Evolutionary conservation across 2,797 vertebrate species (phyloP).

Genomic region (Bradypus variegatus): DNA sequence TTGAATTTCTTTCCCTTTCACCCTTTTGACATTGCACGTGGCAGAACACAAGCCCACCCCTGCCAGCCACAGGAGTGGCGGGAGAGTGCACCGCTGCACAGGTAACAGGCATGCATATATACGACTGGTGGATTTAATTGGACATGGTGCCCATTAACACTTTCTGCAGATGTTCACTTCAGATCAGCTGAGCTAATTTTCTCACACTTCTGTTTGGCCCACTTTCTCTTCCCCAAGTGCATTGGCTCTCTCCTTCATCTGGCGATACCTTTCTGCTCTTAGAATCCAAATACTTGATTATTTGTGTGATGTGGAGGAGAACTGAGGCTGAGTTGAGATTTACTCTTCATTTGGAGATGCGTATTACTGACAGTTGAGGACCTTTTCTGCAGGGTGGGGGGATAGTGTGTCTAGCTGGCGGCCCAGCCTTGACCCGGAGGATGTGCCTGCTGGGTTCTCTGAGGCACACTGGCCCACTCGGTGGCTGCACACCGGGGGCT

Average conservation of each 20-base stretch:
- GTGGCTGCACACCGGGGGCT: neutral
- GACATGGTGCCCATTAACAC: slow-evolving; percentile 40
- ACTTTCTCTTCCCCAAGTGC: slow-evolving; percentile 33
- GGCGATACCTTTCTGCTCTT: neutral
- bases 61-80: slow-evolving; percentile 3
- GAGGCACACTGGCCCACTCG: neutral
- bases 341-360: neutral
- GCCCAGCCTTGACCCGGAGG: neutral
- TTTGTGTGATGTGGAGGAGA: neutral
- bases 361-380: neutral
- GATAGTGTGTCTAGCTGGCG: neutral
- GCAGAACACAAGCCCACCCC: neutral
- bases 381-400: neutral
- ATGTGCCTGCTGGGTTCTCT: neutral
- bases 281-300: neutral
- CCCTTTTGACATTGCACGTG: neutral
- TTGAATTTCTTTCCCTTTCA: neutral
- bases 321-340: neutral
- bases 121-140: slow-evolving; percentile 50
- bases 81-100: neutral
- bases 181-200: slow-evolving; percentile 51
- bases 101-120: slow-evolving; percentile 26
- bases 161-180: slow-evolving; percentile 58
- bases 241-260: neutral
- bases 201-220: slow-evolving; percentile 27